A percentile compares a stretch with the other conserved stretches of the same genome.
These are phyloP conservation scores for Pipra filicauda DNA, from an alignment of 2,113 vertebrate genomes.

Conservation along the genomic window DNA sequence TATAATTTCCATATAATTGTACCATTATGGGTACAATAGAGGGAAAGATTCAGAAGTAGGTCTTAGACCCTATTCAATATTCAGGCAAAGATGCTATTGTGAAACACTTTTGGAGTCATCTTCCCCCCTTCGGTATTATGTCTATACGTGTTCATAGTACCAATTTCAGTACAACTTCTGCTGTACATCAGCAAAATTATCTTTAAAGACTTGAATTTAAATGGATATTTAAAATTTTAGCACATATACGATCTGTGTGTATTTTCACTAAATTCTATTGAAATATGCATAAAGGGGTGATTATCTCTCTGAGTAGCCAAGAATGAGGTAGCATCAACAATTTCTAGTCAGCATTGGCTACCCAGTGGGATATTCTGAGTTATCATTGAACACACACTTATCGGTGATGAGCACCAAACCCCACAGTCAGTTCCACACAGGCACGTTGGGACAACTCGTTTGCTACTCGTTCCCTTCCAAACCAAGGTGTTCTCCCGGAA, in stretches of 20 bases:
- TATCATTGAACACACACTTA: fast-evolving
- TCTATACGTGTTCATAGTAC: not conserved
- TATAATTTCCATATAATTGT: too few relatives aligned
- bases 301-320: not conserved
- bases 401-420: not conserved
- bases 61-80: not conserved
- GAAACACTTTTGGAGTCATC: not conserved
- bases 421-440: fast-evolving
- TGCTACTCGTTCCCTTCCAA: not conserved
- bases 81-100: not conserved
- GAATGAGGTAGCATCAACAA: not conserved
- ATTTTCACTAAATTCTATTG: not conserved
- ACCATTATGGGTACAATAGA: not conserved
- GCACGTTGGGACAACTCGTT: not conserved
- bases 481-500: not conserved
- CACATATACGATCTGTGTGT: not conserved
- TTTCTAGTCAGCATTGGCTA: not conserved
- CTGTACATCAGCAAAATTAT: conserved; percentile 39
- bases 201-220: conserved; percentile 49
- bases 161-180: conserved; percentile 4
- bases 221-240: conserved; percentile 20
- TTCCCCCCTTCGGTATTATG: not conserved
- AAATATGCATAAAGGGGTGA: not conserved
- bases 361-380: not conserved
- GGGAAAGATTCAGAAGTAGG: not conserved